Conservation (phyloP, 1,140 invertebrate species). For the Plectus sambesii region DNA sequence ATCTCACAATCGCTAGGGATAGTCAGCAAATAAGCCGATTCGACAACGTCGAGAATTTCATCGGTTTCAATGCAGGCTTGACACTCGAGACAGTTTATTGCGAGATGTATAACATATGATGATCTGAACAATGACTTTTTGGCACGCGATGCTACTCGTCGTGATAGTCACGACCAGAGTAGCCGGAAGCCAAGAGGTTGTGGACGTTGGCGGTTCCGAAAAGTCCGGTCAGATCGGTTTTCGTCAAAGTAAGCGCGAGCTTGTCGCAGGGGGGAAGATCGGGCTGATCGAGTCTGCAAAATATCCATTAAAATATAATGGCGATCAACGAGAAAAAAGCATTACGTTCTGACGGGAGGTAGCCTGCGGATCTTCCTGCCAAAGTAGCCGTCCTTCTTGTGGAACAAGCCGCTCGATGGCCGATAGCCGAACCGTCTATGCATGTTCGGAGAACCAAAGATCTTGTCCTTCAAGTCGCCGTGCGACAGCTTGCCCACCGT, state of each 20-base stretch:
- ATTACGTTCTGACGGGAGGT: constrained; percentile 47
- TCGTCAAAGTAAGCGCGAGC: constrained; percentile 35
- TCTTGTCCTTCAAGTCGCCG: constrained; percentile 54
- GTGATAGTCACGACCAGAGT: constrained; percentile 21
- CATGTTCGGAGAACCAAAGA: constrained; percentile 41
- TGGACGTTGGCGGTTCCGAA: constrained; percentile 21
- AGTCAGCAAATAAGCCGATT: no score
- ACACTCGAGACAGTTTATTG: no score
- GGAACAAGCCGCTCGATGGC: constrained; percentile 75
- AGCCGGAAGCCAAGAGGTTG: constrained; percentile 22
- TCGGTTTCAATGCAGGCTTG: no score
- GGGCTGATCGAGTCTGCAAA: constrained; percentile 22
- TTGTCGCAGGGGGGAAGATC: constrained; percentile 22
- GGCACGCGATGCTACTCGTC: constrained; percentile 5
- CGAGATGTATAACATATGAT: constrained; percentile 20
- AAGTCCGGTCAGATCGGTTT: constrained; percentile 19
- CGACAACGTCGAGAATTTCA: no score
- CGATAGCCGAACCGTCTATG: constrained; percentile 43
- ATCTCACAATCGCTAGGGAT: no score
- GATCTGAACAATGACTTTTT: constrained; percentile 19
- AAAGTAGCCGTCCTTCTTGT: constrained; percentile 72
- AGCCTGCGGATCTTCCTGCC: constrained; percentile 71
- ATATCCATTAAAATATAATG: no score
- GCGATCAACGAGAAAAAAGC: no score
- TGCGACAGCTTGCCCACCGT: constrained; percentile 81